These are phyloP conservation scores for Austrolebias charrua DNA, from an alignment of 2,797 vertebrate species.

Conservation along the genomic window DNA sequence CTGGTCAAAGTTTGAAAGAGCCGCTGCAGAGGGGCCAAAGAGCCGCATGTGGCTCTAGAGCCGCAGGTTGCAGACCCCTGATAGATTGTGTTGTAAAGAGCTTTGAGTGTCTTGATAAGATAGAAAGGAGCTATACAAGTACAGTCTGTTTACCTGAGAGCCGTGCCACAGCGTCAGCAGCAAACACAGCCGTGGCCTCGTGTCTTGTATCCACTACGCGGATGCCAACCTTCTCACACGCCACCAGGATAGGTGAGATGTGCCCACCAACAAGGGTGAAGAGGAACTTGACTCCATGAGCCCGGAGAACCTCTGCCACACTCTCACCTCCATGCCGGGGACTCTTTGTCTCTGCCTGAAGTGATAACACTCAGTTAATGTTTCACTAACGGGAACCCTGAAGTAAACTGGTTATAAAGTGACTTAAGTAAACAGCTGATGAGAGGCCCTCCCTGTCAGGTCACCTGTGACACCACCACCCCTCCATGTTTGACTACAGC, in stretches of 20 bases:
- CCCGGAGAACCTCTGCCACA: slow-evolving; percentile 87
- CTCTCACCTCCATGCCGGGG: slow-evolving; percentile 88
- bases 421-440: slow-evolving; percentile 8
- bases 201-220: slow-evolving; percentile 93
- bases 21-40: too few species aligned
- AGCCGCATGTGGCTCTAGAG: too few species aligned
- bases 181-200: slow-evolving; percentile 92
- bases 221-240: slow-evolving; percentile 92
- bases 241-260: slow-evolving; percentile 93
- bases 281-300: slow-evolving; percentile 86
- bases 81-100: too few species aligned
- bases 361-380: background rate
- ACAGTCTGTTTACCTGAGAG: slow-evolving; percentile 83
- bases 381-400: background rate
- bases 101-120: too few species aligned
- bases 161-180: slow-evolving; percentile 91
- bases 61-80: too few species aligned
- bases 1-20: too few species aligned
- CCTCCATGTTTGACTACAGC: slow-evolving; percentile 41
- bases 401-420: background rate
- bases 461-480: slow-evolving; percentile 21
- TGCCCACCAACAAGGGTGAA: slow-evolving; percentile 93
- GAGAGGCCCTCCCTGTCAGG: slow-evolving; percentile 10
- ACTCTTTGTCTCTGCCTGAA: slow-evolving; percentile 85
- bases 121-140: too few species aligned